Conservation (phyloP, 2,888 invertebrate species). For the Eupithecia pulchellata region DNA sequence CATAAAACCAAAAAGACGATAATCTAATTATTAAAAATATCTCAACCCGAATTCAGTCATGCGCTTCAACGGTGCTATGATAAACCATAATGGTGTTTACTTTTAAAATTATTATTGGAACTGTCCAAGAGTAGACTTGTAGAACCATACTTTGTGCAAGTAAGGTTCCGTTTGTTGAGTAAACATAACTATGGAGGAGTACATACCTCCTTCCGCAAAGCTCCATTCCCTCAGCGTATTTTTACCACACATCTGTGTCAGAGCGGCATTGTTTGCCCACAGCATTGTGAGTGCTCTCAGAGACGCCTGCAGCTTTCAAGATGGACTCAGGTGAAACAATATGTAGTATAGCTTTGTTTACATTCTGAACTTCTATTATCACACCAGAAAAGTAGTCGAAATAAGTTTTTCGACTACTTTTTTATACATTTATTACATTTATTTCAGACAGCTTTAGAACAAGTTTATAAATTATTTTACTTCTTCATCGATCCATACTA, state of each 20-base stretch:
- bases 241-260: constrained; percentile 8
- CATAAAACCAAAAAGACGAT: background rate
- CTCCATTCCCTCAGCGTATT: background rate
- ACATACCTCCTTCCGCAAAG: background rate
- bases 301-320: constrained; percentile 19
- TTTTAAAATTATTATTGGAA: background rate
- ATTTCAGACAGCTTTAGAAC: no score
- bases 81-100: background rate
- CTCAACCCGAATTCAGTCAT: background rate
- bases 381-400: background rate
- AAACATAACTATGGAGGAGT: background rate
- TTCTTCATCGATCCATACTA: no score
- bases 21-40: background rate
- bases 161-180: background rate
- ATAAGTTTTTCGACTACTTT: no score
- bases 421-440: no score
- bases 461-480: no score
- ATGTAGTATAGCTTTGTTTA: constrained; percentile 18
- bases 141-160: background rate
- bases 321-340: constrained; percentile 19
- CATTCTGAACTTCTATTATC: background rate
- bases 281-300: constrained; percentile 20
- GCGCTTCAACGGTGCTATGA: background rate
- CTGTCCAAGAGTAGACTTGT: background rate
- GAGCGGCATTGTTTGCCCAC: constrained; percentile 23